phyloP scores from a whole-genome alignment of 2,113 vertebrate genomes.

The Collichthys lucidus region DNA sequence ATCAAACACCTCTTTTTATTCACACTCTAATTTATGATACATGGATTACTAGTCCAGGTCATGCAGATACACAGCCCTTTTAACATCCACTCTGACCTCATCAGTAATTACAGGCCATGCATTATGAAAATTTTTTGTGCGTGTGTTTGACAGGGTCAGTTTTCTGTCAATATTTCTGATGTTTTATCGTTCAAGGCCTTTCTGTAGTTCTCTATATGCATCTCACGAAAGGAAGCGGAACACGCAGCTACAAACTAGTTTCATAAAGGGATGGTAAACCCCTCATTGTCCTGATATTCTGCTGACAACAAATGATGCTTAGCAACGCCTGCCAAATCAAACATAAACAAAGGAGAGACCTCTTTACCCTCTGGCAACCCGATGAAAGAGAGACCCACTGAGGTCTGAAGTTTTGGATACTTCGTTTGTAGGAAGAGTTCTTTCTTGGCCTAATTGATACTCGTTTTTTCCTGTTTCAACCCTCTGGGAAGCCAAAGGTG shows the following conservation, averaged over 20 bases:
- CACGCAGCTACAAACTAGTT: not conserved
- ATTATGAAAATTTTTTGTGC: slow-evolving; percentile 79
- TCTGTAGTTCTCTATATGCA: not conserved
- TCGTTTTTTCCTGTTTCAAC: slow-evolving; percentile 73
- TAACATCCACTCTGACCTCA: slow-evolving; percentile 71
- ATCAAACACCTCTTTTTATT: slow-evolving; percentile 43
- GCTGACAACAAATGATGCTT: slow-evolving; percentile 53
- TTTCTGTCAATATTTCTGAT: slow-evolving; percentile 66
- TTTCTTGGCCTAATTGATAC: slow-evolving; percentile 72
- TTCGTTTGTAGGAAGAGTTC: slow-evolving; percentile 55
- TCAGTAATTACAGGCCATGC: slow-evolving; percentile 78
- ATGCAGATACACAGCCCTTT: slow-evolving; percentile 53
- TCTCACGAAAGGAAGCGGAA: not conserved
- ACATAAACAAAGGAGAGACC: slow-evolving; percentile 72
- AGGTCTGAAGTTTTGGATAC: slow-evolving; percentile 58
- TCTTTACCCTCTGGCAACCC: slow-evolving; percentile 55
- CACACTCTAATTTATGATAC: slow-evolving; percentile 43
- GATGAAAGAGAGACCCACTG: slow-evolving; percentile 65
- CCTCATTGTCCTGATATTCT: slow-evolving; percentile 43
- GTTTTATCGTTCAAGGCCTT: slow-evolving; percentile 62
- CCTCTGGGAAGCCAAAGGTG: slow-evolving; percentile 78
- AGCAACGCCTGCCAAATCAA: slow-evolving; percentile 71
- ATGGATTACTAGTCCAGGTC: slow-evolving; percentile 50
- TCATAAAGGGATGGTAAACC: slow-evolving; percentile 42
- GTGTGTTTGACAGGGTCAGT: slow-evolving; percentile 68